Percentiles rank a stretch among this genome's conserved stretches.
Evolutionary conservation across 2,113 vertebrate genomes (phyloP).

Genomic region (Ceuthmochares aereus): DNA sequence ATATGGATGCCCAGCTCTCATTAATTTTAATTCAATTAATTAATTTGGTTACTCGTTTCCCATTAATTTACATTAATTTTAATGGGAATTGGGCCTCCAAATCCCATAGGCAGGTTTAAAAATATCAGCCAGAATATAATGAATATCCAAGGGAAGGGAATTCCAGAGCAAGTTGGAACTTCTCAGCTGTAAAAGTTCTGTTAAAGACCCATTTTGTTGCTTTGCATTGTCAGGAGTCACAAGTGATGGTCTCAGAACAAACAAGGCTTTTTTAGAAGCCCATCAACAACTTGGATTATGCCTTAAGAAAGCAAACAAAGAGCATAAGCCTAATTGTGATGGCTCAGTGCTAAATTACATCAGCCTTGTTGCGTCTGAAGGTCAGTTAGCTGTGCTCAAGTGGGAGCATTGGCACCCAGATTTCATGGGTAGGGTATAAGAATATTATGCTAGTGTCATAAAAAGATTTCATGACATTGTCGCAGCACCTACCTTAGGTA

Average conservation of each 20-base stretch:
- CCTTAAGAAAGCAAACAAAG: neutral
- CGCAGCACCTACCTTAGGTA: neutral
- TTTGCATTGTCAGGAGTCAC: neutral
- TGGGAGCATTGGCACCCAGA: neutral
- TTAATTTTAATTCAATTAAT: constrained; percentile 66
- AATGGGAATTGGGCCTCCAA: constrained; percentile 53
- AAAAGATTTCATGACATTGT: neutral
- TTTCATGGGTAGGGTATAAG: neutral
- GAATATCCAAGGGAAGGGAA: constrained; percentile 37
- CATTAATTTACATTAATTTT: constrained; percentile 56
- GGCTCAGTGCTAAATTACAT: neutral
- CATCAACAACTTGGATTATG: neutral
- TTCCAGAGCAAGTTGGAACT: neutral
- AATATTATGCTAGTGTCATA: neutral
- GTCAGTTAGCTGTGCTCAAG: neutral
- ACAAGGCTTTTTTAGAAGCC: neutral
- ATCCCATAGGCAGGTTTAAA: constrained; percentile 62
- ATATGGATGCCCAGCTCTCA: constrained; percentile 39
- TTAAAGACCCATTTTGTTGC: neutral
- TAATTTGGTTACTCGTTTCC: constrained; percentile 57
- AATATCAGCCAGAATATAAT: constrained; percentile 56
- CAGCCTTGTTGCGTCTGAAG: neutral
- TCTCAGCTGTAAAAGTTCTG: neutral
- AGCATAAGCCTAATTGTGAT: neutral
- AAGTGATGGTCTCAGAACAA: neutral